Conservation (phyloP, 2,888 invertebrate species). For the Isotomurus palustris region DNA sequence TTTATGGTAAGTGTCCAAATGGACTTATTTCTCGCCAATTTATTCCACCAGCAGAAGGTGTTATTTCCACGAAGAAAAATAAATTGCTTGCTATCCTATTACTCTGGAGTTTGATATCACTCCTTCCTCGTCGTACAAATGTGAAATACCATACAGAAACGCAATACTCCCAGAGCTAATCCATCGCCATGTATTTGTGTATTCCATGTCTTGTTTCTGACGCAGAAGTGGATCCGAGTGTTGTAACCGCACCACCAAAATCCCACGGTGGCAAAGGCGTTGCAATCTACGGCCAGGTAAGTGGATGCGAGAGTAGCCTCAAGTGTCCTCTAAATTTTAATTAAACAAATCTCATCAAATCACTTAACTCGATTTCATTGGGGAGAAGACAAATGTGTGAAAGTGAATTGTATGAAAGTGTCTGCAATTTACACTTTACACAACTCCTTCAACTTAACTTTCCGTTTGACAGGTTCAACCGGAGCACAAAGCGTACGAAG, state of each 20-base stretch:
- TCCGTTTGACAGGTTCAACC: constrained; percentile 54
- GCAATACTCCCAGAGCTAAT: no score
- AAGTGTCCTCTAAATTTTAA: constrained; percentile 2
- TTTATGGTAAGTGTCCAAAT: constrained; percentile 60
- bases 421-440: not conserved
- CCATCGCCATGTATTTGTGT: no score
- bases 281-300: constrained; percentile 56
- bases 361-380: not conserved
- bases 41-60: no score
- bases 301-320: not conserved
- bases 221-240: constrained; percentile 53
- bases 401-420: no score
- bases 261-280: constrained; percentile 48
- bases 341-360: constrained; percentile 4
- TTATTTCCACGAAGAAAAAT: no score
- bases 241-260: constrained; percentile 54
- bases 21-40: no score
- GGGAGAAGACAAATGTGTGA: no score
- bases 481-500: constrained; percentile 57
- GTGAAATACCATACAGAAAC: no score
- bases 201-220: no score
- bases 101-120: no score
- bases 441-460: not conserved
- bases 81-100: no score
- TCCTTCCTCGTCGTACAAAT: no score